A percentile compares a stretch with the other conserved stretches of the same genome.
Conservation (phyloP, 2,888 invertebrate species). For the Plebejus melissa region DNA sequence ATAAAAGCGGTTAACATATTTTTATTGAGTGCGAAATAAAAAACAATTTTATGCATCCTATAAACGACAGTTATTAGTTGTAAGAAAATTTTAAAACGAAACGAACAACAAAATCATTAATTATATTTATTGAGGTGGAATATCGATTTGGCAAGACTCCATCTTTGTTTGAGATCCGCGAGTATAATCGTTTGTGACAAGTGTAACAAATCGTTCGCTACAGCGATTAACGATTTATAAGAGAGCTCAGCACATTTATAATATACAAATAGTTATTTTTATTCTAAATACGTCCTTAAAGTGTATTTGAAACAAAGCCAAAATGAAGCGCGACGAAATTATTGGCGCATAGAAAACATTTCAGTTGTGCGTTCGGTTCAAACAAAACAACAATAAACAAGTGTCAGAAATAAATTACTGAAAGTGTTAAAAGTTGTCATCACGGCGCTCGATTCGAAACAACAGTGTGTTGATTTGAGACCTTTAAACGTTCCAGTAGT, state of each 20-base stretch:
- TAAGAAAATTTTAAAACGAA: neutral
- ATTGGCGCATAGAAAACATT: slow-evolving; percentile 48
- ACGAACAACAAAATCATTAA: slow-evolving; percentile 6
- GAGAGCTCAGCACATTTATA: neutral
- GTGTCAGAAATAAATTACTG: slow-evolving; percentile 26
- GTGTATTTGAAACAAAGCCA: slow-evolving; percentile 62
- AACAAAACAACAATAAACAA: slow-evolving; percentile 34
- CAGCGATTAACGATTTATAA: slow-evolving; percentile 4
- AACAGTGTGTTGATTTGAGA: slow-evolving; percentile 42
- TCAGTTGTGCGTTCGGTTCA: slow-evolving; percentile 49
- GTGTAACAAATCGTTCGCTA: neutral
- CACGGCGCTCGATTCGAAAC: slow-evolving; percentile 50
- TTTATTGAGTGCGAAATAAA: neutral
- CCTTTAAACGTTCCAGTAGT: slow-evolving; percentile 41
- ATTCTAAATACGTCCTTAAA: slow-evolving; percentile 47
- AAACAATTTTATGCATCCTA: neutral
- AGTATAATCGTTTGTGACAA: neutral
- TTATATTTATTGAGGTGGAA: slow-evolving; percentile 5
- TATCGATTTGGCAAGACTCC: slow-evolving; percentile 17
- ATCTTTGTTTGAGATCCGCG: slow-evolving; percentile 3
- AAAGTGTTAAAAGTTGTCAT: slow-evolving; percentile 40
- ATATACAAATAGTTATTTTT: slow-evolving; percentile 30
- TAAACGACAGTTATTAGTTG: slow-evolving; percentile 1
- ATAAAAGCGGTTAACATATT: neutral
- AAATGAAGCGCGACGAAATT: slow-evolving; percentile 51